Conservation (phyloP, 1,140 invertebrate species). For the Diprion similis region DNA sequence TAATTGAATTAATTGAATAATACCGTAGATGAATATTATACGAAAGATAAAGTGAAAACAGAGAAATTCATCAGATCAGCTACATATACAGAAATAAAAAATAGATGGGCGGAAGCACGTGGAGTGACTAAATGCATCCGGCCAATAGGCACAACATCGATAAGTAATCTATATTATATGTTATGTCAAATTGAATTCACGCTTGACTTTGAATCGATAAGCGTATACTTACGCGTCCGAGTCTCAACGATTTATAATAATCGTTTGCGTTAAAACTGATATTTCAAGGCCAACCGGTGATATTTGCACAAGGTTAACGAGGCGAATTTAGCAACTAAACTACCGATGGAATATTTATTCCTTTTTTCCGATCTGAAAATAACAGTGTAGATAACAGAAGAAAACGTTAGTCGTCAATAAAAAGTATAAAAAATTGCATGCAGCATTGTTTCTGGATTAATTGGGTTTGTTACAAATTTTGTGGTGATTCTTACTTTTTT, state of each 20-base stretch:
- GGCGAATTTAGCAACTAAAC: not conserved
- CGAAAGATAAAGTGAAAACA: too few relatives aligned
- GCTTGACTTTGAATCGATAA: not conserved
- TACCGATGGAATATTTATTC: not conserved
- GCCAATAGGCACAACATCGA: not conserved
- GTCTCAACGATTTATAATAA: not conserved
- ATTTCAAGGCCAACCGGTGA: not conserved
- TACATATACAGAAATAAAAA: too few relatives aligned
- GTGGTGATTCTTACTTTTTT: too few relatives aligned
- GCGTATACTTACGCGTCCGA: not conserved
- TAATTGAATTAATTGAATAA: too few relatives aligned
- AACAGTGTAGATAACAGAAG: not conserved
- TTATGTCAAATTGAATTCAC: not conserved
- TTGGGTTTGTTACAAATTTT: too few relatives aligned
- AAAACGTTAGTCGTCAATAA: too few relatives aligned
- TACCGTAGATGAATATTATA: too few relatives aligned
- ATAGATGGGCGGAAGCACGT: not conserved
- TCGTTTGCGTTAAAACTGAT: not conserved
- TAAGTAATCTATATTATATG: not conserved
- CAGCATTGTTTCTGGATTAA: too few relatives aligned
- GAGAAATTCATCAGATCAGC: too few relatives aligned
- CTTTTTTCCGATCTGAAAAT: not conserved
- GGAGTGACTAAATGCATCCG: not conserved
- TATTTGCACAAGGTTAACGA: not conserved
- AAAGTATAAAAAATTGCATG: too few relatives aligned